phyloP scores from a whole-genome alignment of 2,888 invertebrate genomes.

The Dione juno region DNA sequence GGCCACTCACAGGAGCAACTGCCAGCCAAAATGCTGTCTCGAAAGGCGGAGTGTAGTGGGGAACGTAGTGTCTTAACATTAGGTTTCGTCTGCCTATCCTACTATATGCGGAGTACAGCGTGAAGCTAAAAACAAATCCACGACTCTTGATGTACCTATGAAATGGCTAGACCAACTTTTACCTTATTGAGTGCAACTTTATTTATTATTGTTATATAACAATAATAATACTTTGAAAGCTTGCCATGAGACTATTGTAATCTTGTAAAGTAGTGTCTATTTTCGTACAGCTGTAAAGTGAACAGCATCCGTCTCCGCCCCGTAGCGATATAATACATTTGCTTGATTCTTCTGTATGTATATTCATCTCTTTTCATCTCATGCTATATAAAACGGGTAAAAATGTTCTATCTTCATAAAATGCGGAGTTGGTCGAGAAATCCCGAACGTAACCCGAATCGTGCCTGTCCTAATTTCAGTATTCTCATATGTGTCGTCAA shows the following conservation, averaged over 20 bases:
- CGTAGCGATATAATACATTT: conserved; percentile 31
- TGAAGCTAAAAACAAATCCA: neutral
- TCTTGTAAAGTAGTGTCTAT: conserved; percentile 37
- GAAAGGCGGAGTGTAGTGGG: neutral
- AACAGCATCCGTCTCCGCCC: conserved; percentile 68
- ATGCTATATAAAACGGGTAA: conserved; percentile 46
- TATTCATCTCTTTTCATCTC: conserved; percentile 58
- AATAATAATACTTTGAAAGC: conserved; percentile 16
- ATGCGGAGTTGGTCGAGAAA: conserved; percentile 58
- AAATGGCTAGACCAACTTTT: too few species aligned
- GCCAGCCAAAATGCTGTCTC: too few species aligned
- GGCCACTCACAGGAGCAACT: too few species aligned
- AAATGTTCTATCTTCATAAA: conserved; percentile 49
- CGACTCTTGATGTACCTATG: too few species aligned
- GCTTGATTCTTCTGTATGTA: conserved; percentile 48
- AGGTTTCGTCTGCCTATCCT: neutral
- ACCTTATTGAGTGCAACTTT: neutral
- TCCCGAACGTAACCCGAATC: conserved; percentile 64
- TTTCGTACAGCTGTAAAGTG: conserved; percentile 49
- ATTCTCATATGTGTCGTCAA: conserved; percentile 55
- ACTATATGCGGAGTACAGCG: neutral
- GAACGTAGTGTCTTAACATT: neutral
- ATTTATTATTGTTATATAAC: neutral
- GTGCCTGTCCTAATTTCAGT: conserved; percentile 66
- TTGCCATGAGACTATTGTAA: conserved; percentile 16